These are phyloP conservation scores for Esox niger DNA, from an alignment of 2,113 vertebrate species.

Conservation along the genomic window DNA sequence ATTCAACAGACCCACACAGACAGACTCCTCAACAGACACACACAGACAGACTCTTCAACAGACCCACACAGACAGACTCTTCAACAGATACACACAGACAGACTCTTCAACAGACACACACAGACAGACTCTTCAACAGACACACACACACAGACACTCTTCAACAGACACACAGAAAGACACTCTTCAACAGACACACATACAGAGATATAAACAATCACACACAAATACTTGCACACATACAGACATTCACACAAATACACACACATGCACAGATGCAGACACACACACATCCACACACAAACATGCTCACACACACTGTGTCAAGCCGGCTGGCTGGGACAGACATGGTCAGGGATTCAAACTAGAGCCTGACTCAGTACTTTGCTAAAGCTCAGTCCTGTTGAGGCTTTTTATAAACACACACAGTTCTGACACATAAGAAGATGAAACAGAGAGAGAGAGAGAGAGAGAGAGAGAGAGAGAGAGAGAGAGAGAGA, in stretches of 20 bases:
- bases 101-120: no score
- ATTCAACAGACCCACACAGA: no score
- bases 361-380: slow-evolving; percentile 64
- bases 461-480: slow-evolving; percentile 5
- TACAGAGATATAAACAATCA: no score
- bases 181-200: no score
- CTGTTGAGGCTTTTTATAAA: slow-evolving; percentile 69
- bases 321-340: slow-evolving; percentile 15
- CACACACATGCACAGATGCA: slow-evolving; percentile 47
- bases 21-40: no score
- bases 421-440: slow-evolving; percentile 74
- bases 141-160: no score
- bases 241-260: slow-evolving; percentile 58
- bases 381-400: slow-evolving; percentile 62
- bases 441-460: slow-evolving; percentile 66
- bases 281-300: slow-evolving; percentile 18
- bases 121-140: no score
- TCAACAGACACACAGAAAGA: no score
- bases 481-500: background rate
- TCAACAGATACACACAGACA: no score
- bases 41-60: no score
- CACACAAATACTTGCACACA: slow-evolving; percentile 12
- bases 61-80: no score
- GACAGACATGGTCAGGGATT: slow-evolving; percentile 53
- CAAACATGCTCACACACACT: background rate